These are phyloP conservation scores for Tanaodytes sp. DNA, from an alignment of 2,888 invertebrate genomes.

Conservation along the genomic window DNA sequence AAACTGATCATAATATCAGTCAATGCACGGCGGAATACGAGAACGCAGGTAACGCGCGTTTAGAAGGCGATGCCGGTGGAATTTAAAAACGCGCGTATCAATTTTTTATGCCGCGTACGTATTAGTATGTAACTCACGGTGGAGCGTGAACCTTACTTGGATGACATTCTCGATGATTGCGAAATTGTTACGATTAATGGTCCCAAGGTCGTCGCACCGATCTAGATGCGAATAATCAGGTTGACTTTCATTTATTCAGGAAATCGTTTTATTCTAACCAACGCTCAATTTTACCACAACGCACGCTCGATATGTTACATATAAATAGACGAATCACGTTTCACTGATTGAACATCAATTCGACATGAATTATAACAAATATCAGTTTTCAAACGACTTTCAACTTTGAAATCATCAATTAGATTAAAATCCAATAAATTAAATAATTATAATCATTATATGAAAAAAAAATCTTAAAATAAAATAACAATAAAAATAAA, in stretches of 20 bases:
- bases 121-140: conserved; percentile 39
- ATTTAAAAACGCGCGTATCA: conserved; percentile 27
- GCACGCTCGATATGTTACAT: too few relatives aligned
- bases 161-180: conserved; percentile 45
- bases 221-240: conserved; percentile 40
- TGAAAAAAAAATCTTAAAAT: too few relatives aligned
- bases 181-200: conserved; percentile 46
- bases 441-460: too few relatives aligned
- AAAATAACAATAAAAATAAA: too few relatives aligned
- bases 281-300: too few relatives aligned
- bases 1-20: conserved; percentile 6
- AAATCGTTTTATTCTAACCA: conserved; percentile 33
- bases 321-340: too few relatives aligned
- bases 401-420: too few relatives aligned
- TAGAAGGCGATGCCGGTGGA: conserved; percentile 6
- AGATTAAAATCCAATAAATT: too few relatives aligned
- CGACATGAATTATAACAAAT: too few relatives aligned
- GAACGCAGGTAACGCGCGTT: not conserved
- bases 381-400: too few relatives aligned
- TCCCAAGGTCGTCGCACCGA: conserved; percentile 39
- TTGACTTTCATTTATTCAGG: conserved; percentile 46
- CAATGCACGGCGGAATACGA: not conserved
- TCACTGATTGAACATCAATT: too few relatives aligned
- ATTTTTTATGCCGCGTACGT: conserved; percentile 19
- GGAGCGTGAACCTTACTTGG: conserved; percentile 27